Base-by-base conservation (phyloP, 2,888 invertebrate species). In the Xestia ashworthii region DNA sequence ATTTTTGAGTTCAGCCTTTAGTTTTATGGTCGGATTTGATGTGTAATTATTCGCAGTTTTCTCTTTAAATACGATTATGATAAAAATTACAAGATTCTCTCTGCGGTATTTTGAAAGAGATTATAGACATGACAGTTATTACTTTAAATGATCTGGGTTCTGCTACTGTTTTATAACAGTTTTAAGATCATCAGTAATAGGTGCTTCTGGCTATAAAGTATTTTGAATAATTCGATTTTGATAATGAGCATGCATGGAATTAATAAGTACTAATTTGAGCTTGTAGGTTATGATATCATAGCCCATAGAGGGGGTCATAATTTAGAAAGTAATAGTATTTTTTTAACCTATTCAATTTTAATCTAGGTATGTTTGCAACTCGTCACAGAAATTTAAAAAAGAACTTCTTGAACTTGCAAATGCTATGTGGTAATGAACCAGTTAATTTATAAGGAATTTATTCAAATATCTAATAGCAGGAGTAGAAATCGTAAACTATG, bases 21-120 rank as follows among this genome's bases (percentile, higher is more conserved):
- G 60, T 81, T 75, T 79, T 87, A 78, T 80, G 64, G 44, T 41
- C 62, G 58, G 53, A 53, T 79, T 62, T 70, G 66, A 70, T 75
- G 70, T 76, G 79, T 84, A 82, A 89, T 87, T 87, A 81, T 60
- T 77, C 16, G 53, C 65, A 74, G 73, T 87, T 83, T 83, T 83
- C 81, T 78, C 81, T 58, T 64, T 69, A 50, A 68, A 77, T 46
- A 77, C 14, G 41, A 66, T 72, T 68, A 74, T 58, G 25, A 46
- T 71, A 71, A 76, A 85, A 46, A 25, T 70, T n/a, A 74, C 4
- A 64, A 68, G 38, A 68, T 55, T 41, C 5, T 74, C 32, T 69
- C 38, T 60, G 32, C 14, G 38, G 32, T n/a, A 12, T 41, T 65
- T 58, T 65, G 38, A 53, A 38, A 25, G 9, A 80, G 50, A 79